Percentiles rank a stretch among this genome's conserved stretches.
These are phyloP conservation scores for Siphlonurus alternatus DNA, from an alignment of 2,888 invertebrate genomes.

Conservation along the genomic window DNA sequence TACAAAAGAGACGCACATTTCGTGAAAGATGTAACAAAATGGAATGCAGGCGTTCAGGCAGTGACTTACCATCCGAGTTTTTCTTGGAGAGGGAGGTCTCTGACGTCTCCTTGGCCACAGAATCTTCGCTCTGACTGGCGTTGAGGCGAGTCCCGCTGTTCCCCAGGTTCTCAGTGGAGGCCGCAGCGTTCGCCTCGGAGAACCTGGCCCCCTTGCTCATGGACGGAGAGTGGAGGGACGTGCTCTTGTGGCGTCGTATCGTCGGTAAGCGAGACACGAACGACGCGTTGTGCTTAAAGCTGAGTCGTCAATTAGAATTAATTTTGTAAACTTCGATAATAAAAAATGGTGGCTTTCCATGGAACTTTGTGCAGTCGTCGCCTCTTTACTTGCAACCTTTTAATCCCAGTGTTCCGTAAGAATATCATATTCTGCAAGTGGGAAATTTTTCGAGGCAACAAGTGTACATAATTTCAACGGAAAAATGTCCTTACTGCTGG, in stretches of 20 bases:
- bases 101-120: constrained; percentile 37
- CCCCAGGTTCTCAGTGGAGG: constrained; percentile 12
- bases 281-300: constrained; percentile 86
- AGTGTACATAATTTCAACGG: too few relatives aligned
- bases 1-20: too few relatives aligned
- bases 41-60: not conserved
- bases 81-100: constrained; percentile 64
- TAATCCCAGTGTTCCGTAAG: too few relatives aligned
- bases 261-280: constrained; percentile 83
- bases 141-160: constrained; percentile 33
- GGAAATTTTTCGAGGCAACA: too few relatives aligned
- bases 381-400: too few relatives aligned
- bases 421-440: too few relatives aligned
- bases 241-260: constrained; percentile 65
- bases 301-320: constrained; percentile 32
- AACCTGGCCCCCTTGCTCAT: constrained; percentile 31
- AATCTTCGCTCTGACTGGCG: constrained; percentile 66
- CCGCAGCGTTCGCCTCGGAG: constrained; percentile 5
- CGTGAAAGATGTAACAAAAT: not conserved
- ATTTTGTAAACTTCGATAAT: too few relatives aligned
- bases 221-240: constrained; percentile 58
- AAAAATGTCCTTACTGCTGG: too few relatives aligned
- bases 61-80: constrained; percentile 66
- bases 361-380: too few relatives aligned
- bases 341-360: too few relatives aligned